phyloP scores from a whole-genome alignment of 2,113 vertebrate species.

The Ctenomys sociabilis region DNA sequence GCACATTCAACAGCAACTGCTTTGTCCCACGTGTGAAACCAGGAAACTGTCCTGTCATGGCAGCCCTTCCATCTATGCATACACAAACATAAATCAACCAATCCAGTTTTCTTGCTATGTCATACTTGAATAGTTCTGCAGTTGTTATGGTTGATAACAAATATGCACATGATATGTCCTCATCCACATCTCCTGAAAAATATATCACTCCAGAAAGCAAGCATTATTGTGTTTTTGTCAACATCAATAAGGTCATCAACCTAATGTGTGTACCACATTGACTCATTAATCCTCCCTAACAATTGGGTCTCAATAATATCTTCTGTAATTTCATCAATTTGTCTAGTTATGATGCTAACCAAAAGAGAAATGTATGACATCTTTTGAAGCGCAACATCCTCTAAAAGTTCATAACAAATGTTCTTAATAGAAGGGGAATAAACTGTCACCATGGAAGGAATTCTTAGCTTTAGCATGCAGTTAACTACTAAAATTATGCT shows the following conservation, averaged over 20 bases:
- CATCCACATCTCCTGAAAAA: neutral
- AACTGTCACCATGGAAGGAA: neutral
- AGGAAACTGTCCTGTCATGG: neutral
- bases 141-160: neutral
- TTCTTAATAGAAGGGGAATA: neutral
- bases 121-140: neutral
- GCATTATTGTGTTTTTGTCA: neutral
- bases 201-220: neutral
- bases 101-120: neutral
- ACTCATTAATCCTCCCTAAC: neutral
- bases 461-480: neutral
- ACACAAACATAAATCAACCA: neutral
- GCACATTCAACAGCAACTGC: too few relatives aligned
- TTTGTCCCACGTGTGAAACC: neutral
- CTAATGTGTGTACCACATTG: neutral
- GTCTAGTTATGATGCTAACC: neutral
- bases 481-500: neutral
- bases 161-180: neutral
- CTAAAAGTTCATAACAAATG: neutral
- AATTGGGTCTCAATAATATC: neutral
- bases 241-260: neutral
- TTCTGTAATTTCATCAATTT: neutral
- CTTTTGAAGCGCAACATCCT: neutral
- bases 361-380: neutral
- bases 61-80: neutral